These are phyloP conservation scores for Acrocephalus kingi DNA, from an alignment of 2,113 vertebrate genomes.

Conservation along the genomic window DNA sequence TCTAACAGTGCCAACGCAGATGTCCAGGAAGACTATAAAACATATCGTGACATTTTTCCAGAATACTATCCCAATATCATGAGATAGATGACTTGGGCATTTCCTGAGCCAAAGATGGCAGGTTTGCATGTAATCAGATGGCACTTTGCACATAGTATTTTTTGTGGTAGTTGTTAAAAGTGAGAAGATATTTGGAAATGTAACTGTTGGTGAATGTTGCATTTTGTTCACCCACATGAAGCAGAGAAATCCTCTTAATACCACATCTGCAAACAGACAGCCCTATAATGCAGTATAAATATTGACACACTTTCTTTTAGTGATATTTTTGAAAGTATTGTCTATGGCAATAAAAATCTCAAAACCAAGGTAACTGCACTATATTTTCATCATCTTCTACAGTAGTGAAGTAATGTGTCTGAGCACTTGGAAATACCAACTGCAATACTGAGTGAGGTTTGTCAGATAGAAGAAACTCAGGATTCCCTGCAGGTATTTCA, in stretches of 20 bases:
- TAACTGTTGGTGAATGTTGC: not conserved
- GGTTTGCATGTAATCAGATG: not conserved
- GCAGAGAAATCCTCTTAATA: not conserved
- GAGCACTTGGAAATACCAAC: not conserved
- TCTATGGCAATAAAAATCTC: not conserved
- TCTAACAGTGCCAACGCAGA: not conserved
- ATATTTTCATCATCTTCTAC: not conserved
- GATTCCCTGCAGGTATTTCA: not conserved
- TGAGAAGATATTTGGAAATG: not conserved
- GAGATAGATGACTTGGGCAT: not conserved
- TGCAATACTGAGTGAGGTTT: not conserved
- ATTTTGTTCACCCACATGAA: not conserved
- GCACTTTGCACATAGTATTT: not conserved
- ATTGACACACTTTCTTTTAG: not conserved
- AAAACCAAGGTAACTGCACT: not conserved
- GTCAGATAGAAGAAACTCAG: not conserved
- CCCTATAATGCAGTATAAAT: not conserved
- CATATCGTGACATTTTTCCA: not conserved
- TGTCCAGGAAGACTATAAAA: not conserved
- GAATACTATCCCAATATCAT: not conserved
- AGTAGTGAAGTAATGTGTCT: not conserved
- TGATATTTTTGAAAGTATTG: not conserved
- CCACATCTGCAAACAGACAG: not conserved
- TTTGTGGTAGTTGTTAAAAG: not conserved
- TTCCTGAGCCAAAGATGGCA: not conserved